phyloP scores from a whole-genome alignment of 2,797 vertebrate genomes.

The Crocodylus rhombifer region DNA sequence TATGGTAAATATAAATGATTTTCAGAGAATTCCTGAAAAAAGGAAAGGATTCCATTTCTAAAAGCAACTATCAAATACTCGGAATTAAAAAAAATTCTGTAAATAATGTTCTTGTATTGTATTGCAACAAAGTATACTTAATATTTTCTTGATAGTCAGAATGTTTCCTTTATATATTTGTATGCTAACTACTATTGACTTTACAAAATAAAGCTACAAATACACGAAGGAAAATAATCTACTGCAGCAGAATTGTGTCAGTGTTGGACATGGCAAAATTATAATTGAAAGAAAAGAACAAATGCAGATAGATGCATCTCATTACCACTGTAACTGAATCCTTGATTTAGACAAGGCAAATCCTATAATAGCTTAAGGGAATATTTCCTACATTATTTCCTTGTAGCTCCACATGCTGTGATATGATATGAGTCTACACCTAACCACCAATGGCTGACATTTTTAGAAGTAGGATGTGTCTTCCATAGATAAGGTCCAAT shows the following conservation, averaged over 20 bases:
- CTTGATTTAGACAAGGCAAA: constrained; percentile 51
- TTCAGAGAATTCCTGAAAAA: not conserved
- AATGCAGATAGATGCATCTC: constrained; percentile 47
- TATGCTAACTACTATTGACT: not conserved
- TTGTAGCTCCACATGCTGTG: not conserved
- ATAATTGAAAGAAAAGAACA: constrained; percentile 47
- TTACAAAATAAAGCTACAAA: constrained; percentile 57
- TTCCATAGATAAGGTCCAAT: not conserved
- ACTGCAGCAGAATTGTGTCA: constrained; percentile 20
- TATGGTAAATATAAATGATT: constrained; percentile 30
- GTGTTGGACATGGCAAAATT: constrained; percentile 50
- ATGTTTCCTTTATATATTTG: constrained; percentile 49
- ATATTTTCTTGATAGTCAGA: constrained; percentile 1
- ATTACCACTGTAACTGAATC: constrained; percentile 44
- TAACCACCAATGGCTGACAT: not conserved
- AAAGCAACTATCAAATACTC: constrained; percentile 21
- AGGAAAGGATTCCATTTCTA: not conserved
- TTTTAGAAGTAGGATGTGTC: not conserved
- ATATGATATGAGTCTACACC: not conserved
- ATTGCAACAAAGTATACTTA: constrained; percentile 1
- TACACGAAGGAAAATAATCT: not conserved
- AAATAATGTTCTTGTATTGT: constrained; percentile 40
- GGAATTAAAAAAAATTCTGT: constrained; percentile 8
- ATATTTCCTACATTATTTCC: not conserved
- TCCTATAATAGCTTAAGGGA: not conserved